These are phyloP conservation scores for Picus viridis DNA, from an alignment of 2,797 vertebrate genomes.

Conservation along the genomic window DNA sequence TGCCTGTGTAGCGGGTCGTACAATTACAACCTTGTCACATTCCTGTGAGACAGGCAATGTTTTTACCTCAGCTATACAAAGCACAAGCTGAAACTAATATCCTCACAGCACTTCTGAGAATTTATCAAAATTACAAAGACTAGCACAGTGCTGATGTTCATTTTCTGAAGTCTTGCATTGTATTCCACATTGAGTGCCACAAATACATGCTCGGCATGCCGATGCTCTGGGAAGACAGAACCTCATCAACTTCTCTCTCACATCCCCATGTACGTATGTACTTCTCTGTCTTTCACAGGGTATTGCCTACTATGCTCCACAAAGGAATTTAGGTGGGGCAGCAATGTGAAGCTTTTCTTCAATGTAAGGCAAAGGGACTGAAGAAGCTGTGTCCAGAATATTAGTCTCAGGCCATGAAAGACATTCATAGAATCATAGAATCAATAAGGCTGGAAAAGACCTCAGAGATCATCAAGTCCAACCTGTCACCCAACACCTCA, in stretches of 20 bases:
- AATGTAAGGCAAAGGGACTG: neutral
- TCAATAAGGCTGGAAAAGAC: too few species aligned
- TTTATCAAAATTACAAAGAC: neutral
- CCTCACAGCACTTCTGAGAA: neutral
- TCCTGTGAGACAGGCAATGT: rapidly evolving
- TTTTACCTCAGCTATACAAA: neutral
- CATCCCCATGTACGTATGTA: rapidly evolving
- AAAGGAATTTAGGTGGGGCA: neutral
- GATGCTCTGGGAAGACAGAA: neutral
- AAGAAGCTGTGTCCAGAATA: neutral
- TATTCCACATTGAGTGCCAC: neutral
- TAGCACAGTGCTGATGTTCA: neutral
- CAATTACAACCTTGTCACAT: neutral
- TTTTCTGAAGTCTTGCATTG: neutral
- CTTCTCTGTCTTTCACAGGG: neutral
- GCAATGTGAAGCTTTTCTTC: neutral
- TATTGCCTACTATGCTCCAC: neutral
- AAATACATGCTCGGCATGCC: neutral
- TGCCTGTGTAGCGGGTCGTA: neutral
- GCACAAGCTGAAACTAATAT: neutral
- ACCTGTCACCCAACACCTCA: too few species aligned
- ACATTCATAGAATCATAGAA: neutral
- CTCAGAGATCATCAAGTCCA: too few species aligned
- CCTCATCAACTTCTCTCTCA: neutral
- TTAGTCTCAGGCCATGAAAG: neutral